Evolutionary conservation across 2,888 invertebrate genomes (phyloP).

Genomic region (Drosophila colorata): DNA sequence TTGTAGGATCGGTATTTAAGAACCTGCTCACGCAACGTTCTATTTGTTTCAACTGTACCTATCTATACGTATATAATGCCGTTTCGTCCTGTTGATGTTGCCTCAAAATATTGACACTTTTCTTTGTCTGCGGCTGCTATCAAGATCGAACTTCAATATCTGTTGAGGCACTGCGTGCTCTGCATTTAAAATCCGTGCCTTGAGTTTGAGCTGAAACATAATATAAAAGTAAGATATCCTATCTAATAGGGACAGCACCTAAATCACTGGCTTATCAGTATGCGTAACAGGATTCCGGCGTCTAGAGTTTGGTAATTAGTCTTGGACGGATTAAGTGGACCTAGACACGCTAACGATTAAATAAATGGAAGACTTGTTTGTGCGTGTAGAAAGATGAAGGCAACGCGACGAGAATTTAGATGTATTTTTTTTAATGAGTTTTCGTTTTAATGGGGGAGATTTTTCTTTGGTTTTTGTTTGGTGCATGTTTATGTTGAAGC

Average conservation of each 20-base stretch:
- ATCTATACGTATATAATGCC: not conserved
- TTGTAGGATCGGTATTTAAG: not conserved
- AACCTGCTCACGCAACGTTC: not conserved
- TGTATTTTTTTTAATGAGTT: slow-evolving; percentile 31
- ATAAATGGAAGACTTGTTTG: slow-evolving; percentile 22
- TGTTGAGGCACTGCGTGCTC: slow-evolving; percentile 12
- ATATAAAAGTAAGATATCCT: slow-evolving; percentile 31
- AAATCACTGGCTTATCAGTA: slow-evolving; percentile 37
- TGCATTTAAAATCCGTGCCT: slow-evolving; percentile 14
- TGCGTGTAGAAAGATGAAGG: slow-evolving; percentile 9
- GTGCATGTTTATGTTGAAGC: slow-evolving; percentile 28
- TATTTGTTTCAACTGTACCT: slow-evolving; percentile 25
- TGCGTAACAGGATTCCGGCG: slow-evolving; percentile 33
- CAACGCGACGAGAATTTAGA: slow-evolving; percentile 23
- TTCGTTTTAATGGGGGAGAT: slow-evolving; percentile 31
- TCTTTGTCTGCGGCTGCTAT: slow-evolving; percentile 19
- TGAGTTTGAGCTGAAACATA: slow-evolving; percentile 24
- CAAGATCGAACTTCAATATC: slow-evolving; percentile 26
- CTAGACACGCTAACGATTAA: slow-evolving; percentile 36
- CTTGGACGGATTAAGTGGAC: slow-evolving; percentile 36
- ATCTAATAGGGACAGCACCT: slow-evolving; percentile 28
- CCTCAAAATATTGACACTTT: slow-evolving; percentile 41
- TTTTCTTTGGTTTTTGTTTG: slow-evolving; percentile 13
- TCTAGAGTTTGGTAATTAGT: slow-evolving; percentile 44
- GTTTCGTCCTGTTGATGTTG: slow-evolving; percentile 31